phyloP scores from a whole-genome alignment of 1,140 invertebrate species.

The Pectinophora gossypiella region DNA sequence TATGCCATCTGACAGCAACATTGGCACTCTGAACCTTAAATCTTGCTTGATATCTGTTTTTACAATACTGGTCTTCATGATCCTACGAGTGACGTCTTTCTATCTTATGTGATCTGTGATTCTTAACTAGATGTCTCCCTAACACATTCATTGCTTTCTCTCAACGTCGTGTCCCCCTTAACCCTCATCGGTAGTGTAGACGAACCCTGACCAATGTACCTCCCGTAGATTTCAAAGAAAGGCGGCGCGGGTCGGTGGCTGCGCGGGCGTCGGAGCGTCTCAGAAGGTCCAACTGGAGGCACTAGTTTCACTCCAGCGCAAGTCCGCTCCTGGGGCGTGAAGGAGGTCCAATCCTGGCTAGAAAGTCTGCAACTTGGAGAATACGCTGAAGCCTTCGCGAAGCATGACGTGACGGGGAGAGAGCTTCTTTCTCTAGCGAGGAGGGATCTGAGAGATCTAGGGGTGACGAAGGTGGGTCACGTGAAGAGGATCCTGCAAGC shows the following conservation, averaged over 20 bases:
- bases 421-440: slow-evolving; percentile 92
- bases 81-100: too few relatives aligned
- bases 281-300: slow-evolving; percentile 55
- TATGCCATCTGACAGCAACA: too few relatives aligned
- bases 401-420: slow-evolving; percentile 93
- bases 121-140: too few relatives aligned
- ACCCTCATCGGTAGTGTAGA: background rate
- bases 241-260: slow-evolving; percentile 69
- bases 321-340: slow-evolving; percentile 79
- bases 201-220: slow-evolving; percentile 17
- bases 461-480: slow-evolving; percentile 95
- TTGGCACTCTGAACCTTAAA: too few relatives aligned
- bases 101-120: too few relatives aligned
- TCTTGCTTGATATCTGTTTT: too few relatives aligned
- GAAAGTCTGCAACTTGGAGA: slow-evolving; percentile 91
- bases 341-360: slow-evolving; percentile 89
- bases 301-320: slow-evolving; percentile 30
- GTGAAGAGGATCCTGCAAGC: slow-evolving; percentile 95
- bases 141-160: too few relatives aligned
- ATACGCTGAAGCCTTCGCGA: slow-evolving; percentile 89
- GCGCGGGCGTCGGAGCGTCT: slow-evolving; percentile 69
- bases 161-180: too few relatives aligned
- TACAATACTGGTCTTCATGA: too few relatives aligned
- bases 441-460: slow-evolving; percentile 91
- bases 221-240: slow-evolving; percentile 55